phyloP scores from a whole-genome alignment of 2,888 invertebrate species.

The Drosophila affinis region DNA sequence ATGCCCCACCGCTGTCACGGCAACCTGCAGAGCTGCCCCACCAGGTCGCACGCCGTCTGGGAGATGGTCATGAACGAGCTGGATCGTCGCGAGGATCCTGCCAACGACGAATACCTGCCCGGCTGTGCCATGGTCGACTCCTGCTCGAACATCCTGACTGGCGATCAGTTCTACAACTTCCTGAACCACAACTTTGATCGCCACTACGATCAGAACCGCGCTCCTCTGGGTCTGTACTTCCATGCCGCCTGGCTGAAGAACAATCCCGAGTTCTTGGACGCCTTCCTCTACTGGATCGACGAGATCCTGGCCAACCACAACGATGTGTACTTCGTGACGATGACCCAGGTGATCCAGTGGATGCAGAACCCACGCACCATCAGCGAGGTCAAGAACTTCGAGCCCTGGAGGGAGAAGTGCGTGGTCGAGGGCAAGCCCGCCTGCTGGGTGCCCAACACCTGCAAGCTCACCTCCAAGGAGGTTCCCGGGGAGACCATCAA shows the following conservation, averaged over 20 bases:
- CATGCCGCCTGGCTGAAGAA: conserved; percentile 97
- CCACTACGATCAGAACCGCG: conserved; percentile 95
- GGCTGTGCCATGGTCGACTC: conserved; percentile 98
- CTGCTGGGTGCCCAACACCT: conserved; percentile 95
- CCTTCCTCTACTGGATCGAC: conserved; percentile 96
- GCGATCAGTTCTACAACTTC: conserved; percentile 97
- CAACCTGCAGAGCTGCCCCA: conserved; percentile 95
- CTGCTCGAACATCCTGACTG: conserved; percentile 95
- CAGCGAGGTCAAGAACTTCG: conserved; percentile 94
- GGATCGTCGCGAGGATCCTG: conserved; percentile 95
- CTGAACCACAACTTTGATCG: conserved; percentile 96
- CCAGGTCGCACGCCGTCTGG: conserved; percentile 96
- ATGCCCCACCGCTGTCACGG: conserved; percentile 98
- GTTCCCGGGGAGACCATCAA: conserved; percentile 97
- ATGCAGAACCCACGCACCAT: conserved; percentile 95
- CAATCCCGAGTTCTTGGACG: conserved; percentile 95
- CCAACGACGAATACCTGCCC: conserved; percentile 93
- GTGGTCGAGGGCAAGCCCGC: conserved; percentile 92
- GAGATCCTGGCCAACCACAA: conserved; percentile 93
- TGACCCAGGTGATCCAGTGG: conserved; percentile 98
- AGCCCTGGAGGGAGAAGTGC: conserved; percentile 97
- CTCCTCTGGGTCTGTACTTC: conserved; percentile 95
- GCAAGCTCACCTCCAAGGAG: conserved; percentile 96
- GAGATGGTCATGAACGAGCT: conserved; percentile 98
- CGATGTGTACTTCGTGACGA: conserved; percentile 96